Evolutionary conservation across 2,797 vertebrate genomes (phyloP).

Genomic region (Coregonus suidteri): DNA sequence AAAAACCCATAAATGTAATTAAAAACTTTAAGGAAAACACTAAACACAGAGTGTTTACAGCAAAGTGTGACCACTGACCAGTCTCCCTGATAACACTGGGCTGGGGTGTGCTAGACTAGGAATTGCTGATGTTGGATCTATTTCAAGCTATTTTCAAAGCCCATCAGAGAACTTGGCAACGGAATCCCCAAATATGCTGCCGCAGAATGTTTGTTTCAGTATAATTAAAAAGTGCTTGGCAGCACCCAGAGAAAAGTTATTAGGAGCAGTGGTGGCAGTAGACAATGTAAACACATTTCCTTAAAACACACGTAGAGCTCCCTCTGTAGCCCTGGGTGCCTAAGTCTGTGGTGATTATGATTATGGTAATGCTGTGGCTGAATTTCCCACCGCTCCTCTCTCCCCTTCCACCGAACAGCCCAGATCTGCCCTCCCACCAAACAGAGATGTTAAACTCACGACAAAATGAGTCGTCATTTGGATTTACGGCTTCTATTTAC

Average conservation of each 20-base stretch:
- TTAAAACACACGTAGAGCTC: constrained; percentile 45
- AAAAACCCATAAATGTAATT: constrained; percentile 35
- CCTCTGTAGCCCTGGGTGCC: constrained; percentile 37
- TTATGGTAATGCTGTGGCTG: background rate
- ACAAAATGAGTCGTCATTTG: constrained; percentile 42
- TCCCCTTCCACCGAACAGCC: constrained; percentile 14
- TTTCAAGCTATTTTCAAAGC: constrained; percentile 53
- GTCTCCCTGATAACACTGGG: background rate
- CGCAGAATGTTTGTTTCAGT: constrained; percentile 59
- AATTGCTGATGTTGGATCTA: constrained; percentile 50
- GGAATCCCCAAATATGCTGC: constrained; percentile 51
- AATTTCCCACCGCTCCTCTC: background rate
- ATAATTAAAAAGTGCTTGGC: constrained; percentile 67
- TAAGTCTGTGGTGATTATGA: constrained; percentile 45
- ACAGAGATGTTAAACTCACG: constrained; percentile 46
- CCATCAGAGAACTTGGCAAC: constrained; percentile 56
- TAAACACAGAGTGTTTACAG: constrained; percentile 11
- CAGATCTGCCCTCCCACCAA: constrained; percentile 17
- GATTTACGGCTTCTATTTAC: constrained; percentile 51
- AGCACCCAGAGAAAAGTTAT: constrained; percentile 56
- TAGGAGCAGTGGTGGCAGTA: constrained; percentile 49
- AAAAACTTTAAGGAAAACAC: constrained; percentile 20
- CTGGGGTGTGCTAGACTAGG: constrained; percentile 21
- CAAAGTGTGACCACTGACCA: background rate
- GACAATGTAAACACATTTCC: constrained; percentile 46